phyloP scores from a whole-genome alignment of 2,888 invertebrate species.

The Adelphocoris suturalis region DNA sequence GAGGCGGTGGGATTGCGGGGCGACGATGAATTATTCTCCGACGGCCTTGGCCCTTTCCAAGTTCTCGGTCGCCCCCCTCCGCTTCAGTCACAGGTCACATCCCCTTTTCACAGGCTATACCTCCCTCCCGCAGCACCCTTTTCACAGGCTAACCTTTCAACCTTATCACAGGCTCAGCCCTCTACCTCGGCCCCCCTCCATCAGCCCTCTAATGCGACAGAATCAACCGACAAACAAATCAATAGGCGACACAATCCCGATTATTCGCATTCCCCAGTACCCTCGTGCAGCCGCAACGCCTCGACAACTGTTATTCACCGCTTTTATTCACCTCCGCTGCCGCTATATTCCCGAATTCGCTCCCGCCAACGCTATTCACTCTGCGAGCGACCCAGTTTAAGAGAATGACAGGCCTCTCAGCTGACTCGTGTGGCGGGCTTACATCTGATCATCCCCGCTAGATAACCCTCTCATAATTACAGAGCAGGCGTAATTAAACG shows the following conservation, averaged over 20 bases:
- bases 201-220: not conserved
- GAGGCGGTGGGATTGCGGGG: too few relatives aligned
- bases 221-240: slow-evolving; percentile 35
- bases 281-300: not conserved
- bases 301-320: too few relatives aligned
- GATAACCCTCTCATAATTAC: too few relatives aligned
- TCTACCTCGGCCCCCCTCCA: not conserved
- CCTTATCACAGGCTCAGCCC: not conserved
- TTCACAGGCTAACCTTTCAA: not conserved
- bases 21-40: slow-evolving; percentile 18
- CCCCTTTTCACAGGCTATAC: not conserved
- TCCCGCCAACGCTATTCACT: too few relatives aligned
- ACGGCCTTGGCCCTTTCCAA: slow-evolving; percentile 26
- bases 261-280: slow-evolving; percentile 25
- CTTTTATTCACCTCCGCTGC: too few relatives aligned
- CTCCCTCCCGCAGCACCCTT: not conserved
- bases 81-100: not conserved
- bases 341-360: too few relatives aligned
- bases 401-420: too few relatives aligned
- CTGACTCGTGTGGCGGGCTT: too few relatives aligned
- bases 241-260: slow-evolving; percentile 33
- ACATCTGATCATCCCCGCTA: too few relatives aligned
- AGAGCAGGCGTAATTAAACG: too few relatives aligned
- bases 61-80: slow-evolving; percentile 28
- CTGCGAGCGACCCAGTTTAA: too few relatives aligned